These are phyloP conservation scores for Vombatus ursinus DNA, from an alignment of 2,113 vertebrate genomes.

Conservation along the genomic window DNA sequence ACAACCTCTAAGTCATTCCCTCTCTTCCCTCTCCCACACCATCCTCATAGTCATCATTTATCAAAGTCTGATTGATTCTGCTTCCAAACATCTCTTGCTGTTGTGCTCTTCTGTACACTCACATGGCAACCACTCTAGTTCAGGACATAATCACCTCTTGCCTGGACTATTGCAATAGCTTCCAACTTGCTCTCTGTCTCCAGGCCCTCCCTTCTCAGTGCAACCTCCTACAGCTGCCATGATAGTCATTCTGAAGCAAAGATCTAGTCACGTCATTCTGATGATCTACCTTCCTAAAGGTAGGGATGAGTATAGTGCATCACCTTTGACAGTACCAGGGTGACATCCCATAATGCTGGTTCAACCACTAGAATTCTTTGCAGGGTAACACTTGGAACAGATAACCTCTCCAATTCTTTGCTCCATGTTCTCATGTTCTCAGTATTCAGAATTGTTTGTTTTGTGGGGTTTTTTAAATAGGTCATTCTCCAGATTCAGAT, in stretches of 20 bases:
- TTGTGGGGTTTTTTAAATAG: neutral
- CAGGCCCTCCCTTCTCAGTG: neutral
- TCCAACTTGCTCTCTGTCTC: neutral
- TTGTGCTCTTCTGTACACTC: neutral
- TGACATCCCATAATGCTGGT: neutral
- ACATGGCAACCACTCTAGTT: neutral
- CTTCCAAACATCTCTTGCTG: neutral
- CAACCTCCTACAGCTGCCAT: neutral
- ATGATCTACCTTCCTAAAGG: neutral
- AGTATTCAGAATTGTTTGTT: neutral
- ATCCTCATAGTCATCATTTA: neutral
- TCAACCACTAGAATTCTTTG: neutral
- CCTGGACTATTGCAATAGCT: neutral
- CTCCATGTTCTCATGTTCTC: neutral
- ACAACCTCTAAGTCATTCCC: neutral
- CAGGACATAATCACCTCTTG: neutral
- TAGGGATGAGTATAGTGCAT: neutral
- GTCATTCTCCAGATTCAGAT: neutral
- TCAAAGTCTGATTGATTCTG: neutral
- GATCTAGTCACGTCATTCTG: neutral
- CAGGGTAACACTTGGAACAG: neutral
- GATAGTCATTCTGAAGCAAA: neutral
- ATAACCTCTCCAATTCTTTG: neutral
- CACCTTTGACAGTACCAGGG: neutral
- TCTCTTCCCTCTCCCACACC: neutral